These are phyloP conservation scores for Neocloeon triangulifer DNA, from an alignment of 1,140 invertebrate genomes.

Conservation along the genomic window DNA sequence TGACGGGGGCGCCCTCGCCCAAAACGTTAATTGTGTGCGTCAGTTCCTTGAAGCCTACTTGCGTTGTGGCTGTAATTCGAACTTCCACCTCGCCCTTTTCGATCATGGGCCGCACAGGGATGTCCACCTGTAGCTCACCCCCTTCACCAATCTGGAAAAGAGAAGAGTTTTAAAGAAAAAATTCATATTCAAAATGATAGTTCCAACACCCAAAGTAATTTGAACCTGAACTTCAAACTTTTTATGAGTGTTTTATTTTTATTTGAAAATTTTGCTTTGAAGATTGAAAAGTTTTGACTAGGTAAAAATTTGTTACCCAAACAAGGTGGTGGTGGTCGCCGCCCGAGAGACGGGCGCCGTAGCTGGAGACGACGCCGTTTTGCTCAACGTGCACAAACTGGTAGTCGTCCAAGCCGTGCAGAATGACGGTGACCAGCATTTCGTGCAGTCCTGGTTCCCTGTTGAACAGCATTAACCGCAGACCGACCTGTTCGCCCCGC, in stretches of 20 bases:
- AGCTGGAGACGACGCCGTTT: constrained; percentile 26
- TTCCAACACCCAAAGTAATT: too few species aligned
- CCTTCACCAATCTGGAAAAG: constrained; percentile 10
- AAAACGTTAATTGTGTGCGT: constrained; percentile 20
- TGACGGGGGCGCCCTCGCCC: constrained; percentile 29
- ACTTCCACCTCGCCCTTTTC: constrained; percentile 24
- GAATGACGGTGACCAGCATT: constrained; percentile 14
- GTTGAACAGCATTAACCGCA: constrained; percentile 28
- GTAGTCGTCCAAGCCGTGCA: constrained; percentile 21
- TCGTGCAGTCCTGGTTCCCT: constrained; percentile 19
- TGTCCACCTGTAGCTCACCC: constrained; percentile 12
- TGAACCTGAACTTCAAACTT: too few species aligned
- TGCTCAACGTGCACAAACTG: constrained; percentile 29
- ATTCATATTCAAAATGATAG: too few species aligned
- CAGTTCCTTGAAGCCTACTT: constrained; percentile 22
- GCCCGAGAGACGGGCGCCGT: constrained; percentile 16
- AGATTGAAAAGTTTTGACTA: not conserved
- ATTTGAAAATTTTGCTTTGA: too few species aligned
- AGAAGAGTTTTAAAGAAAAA: constrained; percentile 3
- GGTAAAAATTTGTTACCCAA: constrained; percentile 19
- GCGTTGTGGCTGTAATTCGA: constrained; percentile 24
- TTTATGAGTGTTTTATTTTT: too few species aligned
- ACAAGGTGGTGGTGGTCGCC: constrained; percentile 24
- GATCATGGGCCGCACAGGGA: constrained; percentile 17
- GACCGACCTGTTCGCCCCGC: constrained; percentile 31